phyloP scores from a whole-genome alignment of 2,888 invertebrate species.

The Temnothorax unifasciatus region DNA sequence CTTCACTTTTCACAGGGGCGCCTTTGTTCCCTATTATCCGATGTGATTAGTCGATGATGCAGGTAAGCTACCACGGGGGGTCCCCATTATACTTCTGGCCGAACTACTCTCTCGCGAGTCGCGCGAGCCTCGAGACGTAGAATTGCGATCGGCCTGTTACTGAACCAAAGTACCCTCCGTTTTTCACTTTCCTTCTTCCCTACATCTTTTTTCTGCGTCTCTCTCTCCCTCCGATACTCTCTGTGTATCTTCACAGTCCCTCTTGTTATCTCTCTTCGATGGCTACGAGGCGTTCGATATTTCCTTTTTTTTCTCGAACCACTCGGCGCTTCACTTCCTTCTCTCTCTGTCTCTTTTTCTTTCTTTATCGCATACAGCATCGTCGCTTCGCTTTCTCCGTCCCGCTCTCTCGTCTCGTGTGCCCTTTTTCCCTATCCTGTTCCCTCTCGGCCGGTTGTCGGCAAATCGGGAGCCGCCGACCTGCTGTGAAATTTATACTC shows the following conservation, averaged over 20 bases:
- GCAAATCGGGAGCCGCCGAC: constrained; percentile 70
- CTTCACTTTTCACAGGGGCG: constrained; percentile 85
- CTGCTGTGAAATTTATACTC: constrained; percentile 79
- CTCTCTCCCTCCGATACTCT: neutral
- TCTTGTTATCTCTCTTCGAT: constrained; percentile 52
- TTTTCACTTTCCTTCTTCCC: constrained; percentile 44
- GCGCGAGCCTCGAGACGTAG: constrained; percentile 66
- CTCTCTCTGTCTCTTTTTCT: neutral
- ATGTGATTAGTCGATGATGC: constrained; percentile 86
- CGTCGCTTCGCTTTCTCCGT: constrained; percentile 28
- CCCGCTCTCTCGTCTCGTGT: constrained; percentile 3
- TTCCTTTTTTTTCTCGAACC: constrained; percentile 43
- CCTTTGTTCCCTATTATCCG: constrained; percentile 85
- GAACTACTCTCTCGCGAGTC: constrained; percentile 76
- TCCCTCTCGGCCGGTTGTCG: constrained; percentile 41
- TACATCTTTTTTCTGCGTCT: constrained; percentile 22
- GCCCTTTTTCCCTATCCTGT: constrained; percentile 26
- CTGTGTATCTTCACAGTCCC: neutral
- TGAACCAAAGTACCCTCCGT: constrained; percentile 38
- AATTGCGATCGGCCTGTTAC: constrained; percentile 69
- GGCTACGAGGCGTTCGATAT: constrained; percentile 33
- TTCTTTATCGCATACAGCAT: constrained; percentile 11
- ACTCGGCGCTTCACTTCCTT: constrained; percentile 31
- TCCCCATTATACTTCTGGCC: constrained; percentile 81
- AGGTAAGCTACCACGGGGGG: constrained; percentile 86